phyloP scores from a whole-genome alignment of 2,797 vertebrate species.

The Cuniculus paca region DNA sequence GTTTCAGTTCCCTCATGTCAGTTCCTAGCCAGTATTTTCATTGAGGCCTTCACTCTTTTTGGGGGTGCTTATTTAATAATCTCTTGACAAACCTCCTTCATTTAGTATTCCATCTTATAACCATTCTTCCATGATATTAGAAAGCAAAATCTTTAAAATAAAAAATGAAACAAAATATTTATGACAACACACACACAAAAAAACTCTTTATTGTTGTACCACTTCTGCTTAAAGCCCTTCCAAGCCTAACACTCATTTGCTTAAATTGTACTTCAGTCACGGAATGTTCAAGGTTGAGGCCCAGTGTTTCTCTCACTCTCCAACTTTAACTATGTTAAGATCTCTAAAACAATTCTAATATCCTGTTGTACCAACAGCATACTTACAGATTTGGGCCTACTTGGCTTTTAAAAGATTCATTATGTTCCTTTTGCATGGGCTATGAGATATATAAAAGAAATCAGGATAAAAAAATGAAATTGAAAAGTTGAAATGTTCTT shows the following conservation, averaged over 20 bases:
- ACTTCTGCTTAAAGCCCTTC: neutral
- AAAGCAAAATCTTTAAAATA: neutral
- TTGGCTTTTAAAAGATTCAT: neutral
- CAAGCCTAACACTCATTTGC: neutral
- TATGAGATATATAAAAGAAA: neutral
- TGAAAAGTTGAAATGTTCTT: constrained; percentile 16
- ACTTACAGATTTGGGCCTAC: neutral
- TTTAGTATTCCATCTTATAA: neutral
- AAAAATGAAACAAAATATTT: neutral
- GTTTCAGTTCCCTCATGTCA: neutral
- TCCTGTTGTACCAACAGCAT: neutral
- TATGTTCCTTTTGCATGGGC: neutral
- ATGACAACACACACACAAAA: neutral
- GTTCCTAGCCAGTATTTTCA: neutral
- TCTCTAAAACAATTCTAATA: neutral
- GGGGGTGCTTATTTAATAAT: neutral
- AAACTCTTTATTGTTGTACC: neutral
- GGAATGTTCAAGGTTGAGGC: neutral
- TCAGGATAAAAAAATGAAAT: constrained; percentile 17
- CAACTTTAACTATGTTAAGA: neutral
- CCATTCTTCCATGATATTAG: neutral
- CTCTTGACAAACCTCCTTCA: neutral
- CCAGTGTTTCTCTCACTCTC: neutral
- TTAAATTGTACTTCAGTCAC: neutral
- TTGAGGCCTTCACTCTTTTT: neutral